Percentiles rank a stretch among this genome's conserved stretches.
Evolutionary conservation across 2,888 invertebrate species (phyloP).

Genomic region (Eristalis tenax): DNA sequence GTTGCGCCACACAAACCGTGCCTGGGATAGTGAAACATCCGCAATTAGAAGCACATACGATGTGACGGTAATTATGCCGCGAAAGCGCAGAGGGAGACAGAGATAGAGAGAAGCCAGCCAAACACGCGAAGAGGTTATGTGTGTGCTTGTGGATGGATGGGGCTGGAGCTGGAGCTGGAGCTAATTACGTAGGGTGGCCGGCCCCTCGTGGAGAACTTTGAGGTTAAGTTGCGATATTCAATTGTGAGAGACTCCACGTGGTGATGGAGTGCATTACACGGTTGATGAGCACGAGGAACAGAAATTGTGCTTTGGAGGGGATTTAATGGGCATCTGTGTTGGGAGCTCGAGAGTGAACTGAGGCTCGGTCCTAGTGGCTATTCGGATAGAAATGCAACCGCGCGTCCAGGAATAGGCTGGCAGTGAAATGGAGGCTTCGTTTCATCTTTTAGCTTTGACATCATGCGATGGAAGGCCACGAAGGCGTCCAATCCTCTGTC

Average conservation of each 20-base stretch:
- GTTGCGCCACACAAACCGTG: slow-evolving; percentile 9
- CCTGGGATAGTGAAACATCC: slow-evolving; percentile 59
- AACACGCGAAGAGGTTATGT: slow-evolving; percentile 42
- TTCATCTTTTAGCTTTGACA: too few relatives aligned
- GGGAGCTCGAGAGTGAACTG: not conserved
- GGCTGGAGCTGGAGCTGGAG: not conserved
- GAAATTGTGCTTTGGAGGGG: not conserved
- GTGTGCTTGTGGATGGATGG: not conserved
- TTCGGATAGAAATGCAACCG: not conserved
- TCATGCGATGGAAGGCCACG: too few relatives aligned
- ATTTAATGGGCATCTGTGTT: not conserved
- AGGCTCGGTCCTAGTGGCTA: not conserved
- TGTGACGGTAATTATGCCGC: slow-evolving; percentile 58
- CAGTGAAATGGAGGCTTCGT: too few relatives aligned
- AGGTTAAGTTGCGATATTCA: not conserved
- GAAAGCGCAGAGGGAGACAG: slow-evolving; percentile 3
- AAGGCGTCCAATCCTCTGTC: too few relatives aligned
- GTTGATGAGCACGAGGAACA: not conserved
- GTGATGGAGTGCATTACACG: not conserved
- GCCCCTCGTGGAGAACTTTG: not conserved
- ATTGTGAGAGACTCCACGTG: not conserved
- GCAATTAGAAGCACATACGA: slow-evolving; percentile 64
- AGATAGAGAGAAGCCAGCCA: slow-evolving; percentile 13
- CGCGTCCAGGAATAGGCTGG: too few relatives aligned
- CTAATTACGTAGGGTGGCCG: not conserved